phyloP scores from a whole-genome alignment of 2,113 vertebrate genomes.

The Mormyrus iriodes region DNA sequence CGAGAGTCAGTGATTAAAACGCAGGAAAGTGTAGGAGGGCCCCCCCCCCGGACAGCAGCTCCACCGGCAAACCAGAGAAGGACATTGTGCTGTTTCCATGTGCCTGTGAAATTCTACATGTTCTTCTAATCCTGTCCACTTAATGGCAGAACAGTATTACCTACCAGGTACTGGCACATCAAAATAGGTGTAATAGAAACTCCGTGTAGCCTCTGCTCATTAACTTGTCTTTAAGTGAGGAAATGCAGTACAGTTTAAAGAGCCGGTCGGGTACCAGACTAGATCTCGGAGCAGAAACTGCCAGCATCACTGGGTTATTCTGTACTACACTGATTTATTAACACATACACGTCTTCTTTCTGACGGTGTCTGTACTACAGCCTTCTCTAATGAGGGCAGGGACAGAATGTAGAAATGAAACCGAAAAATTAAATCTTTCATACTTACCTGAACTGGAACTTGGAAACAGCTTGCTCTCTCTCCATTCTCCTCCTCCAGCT shows the following conservation, averaged over 20 bases:
- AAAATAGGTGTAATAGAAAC: not conserved
- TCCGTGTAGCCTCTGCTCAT: not conserved
- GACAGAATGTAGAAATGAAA: not conserved
- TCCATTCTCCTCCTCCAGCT: slow-evolving; percentile 51
- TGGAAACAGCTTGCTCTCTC: not conserved
- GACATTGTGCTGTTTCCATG: not conserved
- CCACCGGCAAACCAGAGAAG: not conserved
- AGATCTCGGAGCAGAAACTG: not conserved
- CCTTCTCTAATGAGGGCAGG: not conserved
- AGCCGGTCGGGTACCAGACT: not conserved
- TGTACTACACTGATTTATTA: not conserved
- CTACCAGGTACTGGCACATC: not conserved
- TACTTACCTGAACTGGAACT: not conserved
- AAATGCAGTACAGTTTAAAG: not conserved
- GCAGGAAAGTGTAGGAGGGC: not conserved
- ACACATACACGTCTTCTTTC: not conserved
- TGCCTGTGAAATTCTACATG: not conserved
- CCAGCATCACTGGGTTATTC: not conserved
- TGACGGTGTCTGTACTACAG: not conserved
- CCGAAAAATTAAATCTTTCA: not conserved
- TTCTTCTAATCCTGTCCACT: not conserved
- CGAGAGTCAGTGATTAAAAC: not conserved
- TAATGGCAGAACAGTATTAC: not conserved
- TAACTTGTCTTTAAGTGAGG: not conserved
- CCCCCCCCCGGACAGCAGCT: not conserved